Percentiles rank a stretch among this genome's conserved stretches.
These are phyloP conservation scores for Meloidogyne exigua DNA, from an alignment of 1,140 invertebrate genomes.

Conservation along the genomic window DNA sequence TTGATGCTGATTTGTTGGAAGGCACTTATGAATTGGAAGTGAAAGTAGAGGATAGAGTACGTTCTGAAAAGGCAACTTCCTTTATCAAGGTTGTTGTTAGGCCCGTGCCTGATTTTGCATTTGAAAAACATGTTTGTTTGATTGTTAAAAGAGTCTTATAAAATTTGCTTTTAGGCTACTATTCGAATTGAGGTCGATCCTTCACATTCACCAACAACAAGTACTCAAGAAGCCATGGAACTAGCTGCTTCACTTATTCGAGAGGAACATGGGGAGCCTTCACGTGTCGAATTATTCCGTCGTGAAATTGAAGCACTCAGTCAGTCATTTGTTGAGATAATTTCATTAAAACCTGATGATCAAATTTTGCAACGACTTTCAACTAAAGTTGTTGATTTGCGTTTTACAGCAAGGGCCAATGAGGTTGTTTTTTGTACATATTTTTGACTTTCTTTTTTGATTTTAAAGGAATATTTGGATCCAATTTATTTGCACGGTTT, in stretches of 20 bases:
- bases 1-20: conserved; percentile 51
- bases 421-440: not conserved
- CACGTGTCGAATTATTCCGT: conserved; percentile 23
- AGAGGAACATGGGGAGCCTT: conserved; percentile 24
- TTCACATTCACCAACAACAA: not conserved
- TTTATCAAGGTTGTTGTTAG: conserved; percentile 54
- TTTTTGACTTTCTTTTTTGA: conserved; percentile 54
- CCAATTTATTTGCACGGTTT: conserved; percentile 48
- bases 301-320: conserved; percentile 25
- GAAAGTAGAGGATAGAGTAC: conserved; percentile 48
- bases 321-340: conserved; percentile 42
- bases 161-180: conserved; percentile 39
- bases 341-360: conserved; percentile 50
- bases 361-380: conserved; percentile 26
- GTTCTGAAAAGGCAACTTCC: conserved; percentile 47
- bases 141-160: not conserved
- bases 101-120: conserved; percentile 45
- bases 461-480: conserved; percentile 26
- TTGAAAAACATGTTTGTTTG: conserved; percentile 55
- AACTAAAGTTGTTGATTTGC: not conserved
- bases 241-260: conserved; percentile 12
- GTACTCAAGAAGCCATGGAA: conserved; percentile 12
- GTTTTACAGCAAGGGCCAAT: not conserved
- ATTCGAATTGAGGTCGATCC: conserved; percentile 34
- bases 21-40: conserved; percentile 56